These are phyloP conservation scores for Nannobrachium achirus DNA, from an alignment of 2,113 vertebrate genomes.

Conservation along the genomic window DNA sequence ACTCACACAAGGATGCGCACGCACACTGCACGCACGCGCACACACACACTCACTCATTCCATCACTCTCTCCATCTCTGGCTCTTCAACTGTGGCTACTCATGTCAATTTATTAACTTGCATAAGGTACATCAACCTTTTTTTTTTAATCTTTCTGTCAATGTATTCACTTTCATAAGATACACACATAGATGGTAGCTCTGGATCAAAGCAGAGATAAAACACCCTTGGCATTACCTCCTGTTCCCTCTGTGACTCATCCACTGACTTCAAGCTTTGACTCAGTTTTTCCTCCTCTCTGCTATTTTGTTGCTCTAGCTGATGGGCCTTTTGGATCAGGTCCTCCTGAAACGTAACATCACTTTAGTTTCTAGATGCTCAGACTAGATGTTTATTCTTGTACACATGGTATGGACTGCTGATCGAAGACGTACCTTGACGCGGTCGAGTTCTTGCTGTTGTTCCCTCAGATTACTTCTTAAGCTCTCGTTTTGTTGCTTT, in stretches of 20 bases:
- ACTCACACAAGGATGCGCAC: no score
- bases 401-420: neutral
- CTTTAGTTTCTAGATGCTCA: neutral
- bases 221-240: slow-evolving; percentile 40
- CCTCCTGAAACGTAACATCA: slow-evolving; percentile 32
- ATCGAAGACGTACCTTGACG: slow-evolving; percentile 64
- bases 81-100: no score
- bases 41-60: no score
- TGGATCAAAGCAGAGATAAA: neutral
- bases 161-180: neutral
- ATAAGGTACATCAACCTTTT: no score
- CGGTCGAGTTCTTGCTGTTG: slow-evolving; percentile 27
- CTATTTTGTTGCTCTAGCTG: slow-evolving; percentile 12
- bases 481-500: slow-evolving; percentile 26
- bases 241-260: neutral
- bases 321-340: slow-evolving; percentile 42
- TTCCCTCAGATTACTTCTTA: slow-evolving; percentile 21
- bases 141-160: no score
- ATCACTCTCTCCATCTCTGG: no score
- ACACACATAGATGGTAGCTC: no score
- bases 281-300: slow-evolving; percentile 1
- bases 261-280: slow-evolving; percentile 1
- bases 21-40: no score
- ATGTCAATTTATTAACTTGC: no score
- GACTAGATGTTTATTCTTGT: neutral